Percentiles rank a stretch among this genome's conserved stretches.
phyloP scores from a whole-genome alignment of 2,113 vertebrate genomes.

The Dromaius novaehollandiae region DNA sequence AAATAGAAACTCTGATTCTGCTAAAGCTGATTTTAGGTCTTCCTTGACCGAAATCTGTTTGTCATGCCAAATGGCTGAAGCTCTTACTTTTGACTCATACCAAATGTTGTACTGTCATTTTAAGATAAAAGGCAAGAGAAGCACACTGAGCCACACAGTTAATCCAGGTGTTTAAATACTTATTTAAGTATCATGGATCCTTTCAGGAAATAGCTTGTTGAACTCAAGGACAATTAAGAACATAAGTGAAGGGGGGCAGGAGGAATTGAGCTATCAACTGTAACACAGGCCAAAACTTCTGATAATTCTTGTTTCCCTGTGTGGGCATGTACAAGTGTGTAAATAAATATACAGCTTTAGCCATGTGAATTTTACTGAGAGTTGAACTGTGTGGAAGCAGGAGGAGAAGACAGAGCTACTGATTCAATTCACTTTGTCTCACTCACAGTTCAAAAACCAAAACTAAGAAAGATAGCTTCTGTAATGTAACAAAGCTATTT shows the following conservation, averaged over 20 bases:
- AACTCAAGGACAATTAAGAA: neutral
- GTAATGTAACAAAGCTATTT: neutral
- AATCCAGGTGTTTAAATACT: neutral
- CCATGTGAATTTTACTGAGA: neutral
- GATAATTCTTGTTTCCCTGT: neutral
- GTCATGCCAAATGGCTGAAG: neutral
- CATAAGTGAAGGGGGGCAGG: neutral
- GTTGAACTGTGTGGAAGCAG: neutral
- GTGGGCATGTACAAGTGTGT: rapidly evolving
- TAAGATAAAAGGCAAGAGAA: neutral
- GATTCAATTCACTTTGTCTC: neutral
- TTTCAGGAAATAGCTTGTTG: neutral
- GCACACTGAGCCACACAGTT: neutral
- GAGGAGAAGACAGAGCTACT: neutral
- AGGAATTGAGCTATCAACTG: neutral
- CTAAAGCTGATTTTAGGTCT: neutral
- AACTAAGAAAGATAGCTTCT: neutral
- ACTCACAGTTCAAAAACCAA: neutral
- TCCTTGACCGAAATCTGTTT: neutral
- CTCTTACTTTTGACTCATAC: neutral
- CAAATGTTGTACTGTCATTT: neutral
- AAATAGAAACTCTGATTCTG: neutral
- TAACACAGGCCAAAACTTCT: neutral
- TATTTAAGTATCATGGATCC: neutral
- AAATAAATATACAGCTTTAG: neutral